phyloP scores from a whole-genome alignment of 2,113 vertebrate genomes.

The Takifugu bimaculatus region DNA sequence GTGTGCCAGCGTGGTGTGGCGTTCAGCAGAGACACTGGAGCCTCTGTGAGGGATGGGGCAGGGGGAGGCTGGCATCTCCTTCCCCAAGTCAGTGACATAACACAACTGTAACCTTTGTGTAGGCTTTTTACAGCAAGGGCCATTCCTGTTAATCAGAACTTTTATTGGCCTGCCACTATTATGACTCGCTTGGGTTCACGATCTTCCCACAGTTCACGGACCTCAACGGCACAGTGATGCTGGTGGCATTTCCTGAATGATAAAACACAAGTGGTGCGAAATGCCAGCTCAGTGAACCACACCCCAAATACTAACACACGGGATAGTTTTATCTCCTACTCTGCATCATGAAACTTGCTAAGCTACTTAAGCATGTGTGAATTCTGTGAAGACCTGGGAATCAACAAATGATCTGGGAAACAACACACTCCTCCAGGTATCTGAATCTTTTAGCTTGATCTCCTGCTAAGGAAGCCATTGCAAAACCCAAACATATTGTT shows the following conservation, averaged over 20 bases:
- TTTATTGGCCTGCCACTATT: slow-evolving; percentile 41
- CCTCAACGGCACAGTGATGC: slow-evolving; percentile 9
- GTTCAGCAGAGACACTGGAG: slow-evolving; percentile 43
- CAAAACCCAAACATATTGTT: slow-evolving; percentile 31
- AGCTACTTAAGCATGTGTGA: too few relatives aligned
- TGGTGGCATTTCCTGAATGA: slow-evolving; percentile 10
- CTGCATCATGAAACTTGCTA: background rate
- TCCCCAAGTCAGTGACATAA: slow-evolving; percentile 28
- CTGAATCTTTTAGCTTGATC: slow-evolving; percentile 40
- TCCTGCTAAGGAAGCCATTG: slow-evolving; percentile 24
- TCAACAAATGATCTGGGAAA: slow-evolving; percentile 13
- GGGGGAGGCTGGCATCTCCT: slow-evolving; percentile 58
- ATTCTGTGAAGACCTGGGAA: background rate
- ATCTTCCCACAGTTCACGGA: slow-evolving; percentile 35
- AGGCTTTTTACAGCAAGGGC: slow-evolving; percentile 37
- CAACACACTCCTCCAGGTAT: slow-evolving; percentile 25
- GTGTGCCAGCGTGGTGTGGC: slow-evolving; percentile 38
- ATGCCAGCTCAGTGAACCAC: slow-evolving; percentile 40
- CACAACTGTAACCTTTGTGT: slow-evolving; percentile 58
- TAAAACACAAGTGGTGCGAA: slow-evolving; percentile 11
- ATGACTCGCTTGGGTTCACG: slow-evolving; percentile 39
- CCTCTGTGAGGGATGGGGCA: slow-evolving; percentile 49
- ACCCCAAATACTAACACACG: slow-evolving; percentile 39
- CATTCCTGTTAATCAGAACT: slow-evolving; percentile 19
- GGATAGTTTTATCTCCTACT: background rate